phyloP scores from a whole-genome alignment of 2,888 invertebrate species.

The Acronicta aceris region DNA sequence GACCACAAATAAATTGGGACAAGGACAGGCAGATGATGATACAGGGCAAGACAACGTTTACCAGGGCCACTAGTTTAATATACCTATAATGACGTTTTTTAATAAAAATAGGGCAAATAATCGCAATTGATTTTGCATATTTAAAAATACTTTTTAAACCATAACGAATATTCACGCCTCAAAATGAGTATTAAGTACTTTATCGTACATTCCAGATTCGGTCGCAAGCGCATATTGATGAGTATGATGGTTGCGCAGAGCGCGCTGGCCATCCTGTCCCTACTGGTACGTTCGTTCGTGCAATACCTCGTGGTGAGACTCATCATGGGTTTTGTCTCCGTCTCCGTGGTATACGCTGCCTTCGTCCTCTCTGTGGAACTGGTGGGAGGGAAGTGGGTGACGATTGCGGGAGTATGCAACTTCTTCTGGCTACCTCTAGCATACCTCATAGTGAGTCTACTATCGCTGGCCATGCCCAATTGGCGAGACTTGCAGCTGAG shows the following conservation, averaged over 20 bases:
- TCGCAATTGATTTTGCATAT: too few relatives aligned
- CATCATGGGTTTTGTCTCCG: conserved; percentile 93
- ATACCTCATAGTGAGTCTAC: conserved; percentile 92
- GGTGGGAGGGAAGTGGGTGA: conserved; percentile 94
- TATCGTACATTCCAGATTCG: conserved; percentile 86
- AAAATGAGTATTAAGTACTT: not conserved
- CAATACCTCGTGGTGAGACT: conserved; percentile 92
- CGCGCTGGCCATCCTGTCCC: conserved; percentile 91
- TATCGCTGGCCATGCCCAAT: conserved; percentile 92
- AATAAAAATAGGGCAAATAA: too few relatives aligned
- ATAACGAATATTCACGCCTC: not conserved
- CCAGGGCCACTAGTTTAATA: too few relatives aligned
- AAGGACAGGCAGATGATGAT: too few relatives aligned
- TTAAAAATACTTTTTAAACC: too few relatives aligned
- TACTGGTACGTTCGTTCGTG: conserved; percentile 92
- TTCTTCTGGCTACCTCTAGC: conserved; percentile 94
- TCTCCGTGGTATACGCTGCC: conserved; percentile 95
- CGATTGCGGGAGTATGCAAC: conserved; percentile 94
- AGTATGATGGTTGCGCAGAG: conserved; percentile 92
- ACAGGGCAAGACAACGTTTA: too few relatives aligned
- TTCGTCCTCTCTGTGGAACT: conserved; percentile 94
- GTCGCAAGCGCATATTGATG: conserved; percentile 93
- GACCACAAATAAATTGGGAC: too few relatives aligned
- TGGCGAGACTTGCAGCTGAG: conserved; percentile 93
- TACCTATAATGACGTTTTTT: too few relatives aligned